Conservation (phyloP, 2,113 vertebrate species). For the Canis aureus region DNA sequence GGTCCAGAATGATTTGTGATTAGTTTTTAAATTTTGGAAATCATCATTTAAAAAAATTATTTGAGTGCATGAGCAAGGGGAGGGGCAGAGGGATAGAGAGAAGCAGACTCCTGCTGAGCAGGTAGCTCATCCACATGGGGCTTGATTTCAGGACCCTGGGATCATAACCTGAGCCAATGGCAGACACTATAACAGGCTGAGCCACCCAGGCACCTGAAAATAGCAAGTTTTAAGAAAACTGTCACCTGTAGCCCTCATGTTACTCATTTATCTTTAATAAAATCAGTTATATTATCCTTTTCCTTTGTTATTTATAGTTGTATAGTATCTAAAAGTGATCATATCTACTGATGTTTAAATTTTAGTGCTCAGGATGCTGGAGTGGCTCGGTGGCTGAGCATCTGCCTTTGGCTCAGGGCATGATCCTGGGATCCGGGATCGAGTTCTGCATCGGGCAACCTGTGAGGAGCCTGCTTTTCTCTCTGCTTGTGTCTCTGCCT, state of each 20-base stretch:
- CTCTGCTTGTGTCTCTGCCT: no score
- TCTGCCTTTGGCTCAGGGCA: no score
- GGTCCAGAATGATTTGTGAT: background rate
- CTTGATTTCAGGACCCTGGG: background rate
- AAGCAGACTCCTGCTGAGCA: background rate
- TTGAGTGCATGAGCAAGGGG: background rate
- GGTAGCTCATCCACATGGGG: background rate
- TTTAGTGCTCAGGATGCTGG: background rate
- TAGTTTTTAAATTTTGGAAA: background rate
- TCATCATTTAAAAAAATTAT: background rate
- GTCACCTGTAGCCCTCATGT: background rate
- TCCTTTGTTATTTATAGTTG: background rate
- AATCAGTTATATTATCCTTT: background rate
- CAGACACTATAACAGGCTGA: background rate
- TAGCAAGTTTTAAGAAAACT: background rate
- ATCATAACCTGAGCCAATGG: no score
- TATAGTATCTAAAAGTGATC: background rate
- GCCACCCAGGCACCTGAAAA: background rate
- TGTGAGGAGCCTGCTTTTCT: no score
- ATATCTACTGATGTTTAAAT: background rate
- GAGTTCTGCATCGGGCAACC: no score
- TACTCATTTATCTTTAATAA: background rate
- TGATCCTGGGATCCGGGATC: no score
- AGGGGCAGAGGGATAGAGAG: background rate
- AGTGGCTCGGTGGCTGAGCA: no score